A percentile compares a stretch with the other conserved stretches of the same genome.
Evolutionary conservation across 2,888 invertebrate genomes (phyloP).

Genomic region (Dyspetes luteomarginatus): DNA sequence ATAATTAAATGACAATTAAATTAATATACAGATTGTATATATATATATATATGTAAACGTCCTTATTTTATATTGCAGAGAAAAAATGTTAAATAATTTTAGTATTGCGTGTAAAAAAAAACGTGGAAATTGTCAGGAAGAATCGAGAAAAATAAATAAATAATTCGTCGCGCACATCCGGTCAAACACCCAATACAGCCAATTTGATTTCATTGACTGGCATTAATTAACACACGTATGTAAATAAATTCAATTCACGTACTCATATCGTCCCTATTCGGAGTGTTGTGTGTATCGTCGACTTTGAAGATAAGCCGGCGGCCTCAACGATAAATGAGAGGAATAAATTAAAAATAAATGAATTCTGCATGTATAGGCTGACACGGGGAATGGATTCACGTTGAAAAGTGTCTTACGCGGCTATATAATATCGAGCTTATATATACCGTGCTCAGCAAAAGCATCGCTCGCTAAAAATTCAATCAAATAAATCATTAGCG

Average conservation of each 20-base stretch:
- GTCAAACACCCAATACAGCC: slow-evolving; percentile 8
- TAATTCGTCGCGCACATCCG: neutral
- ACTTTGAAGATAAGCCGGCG: slow-evolving; percentile 65
- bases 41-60: too few relatives aligned
- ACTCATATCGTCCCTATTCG: slow-evolving; percentile 7
- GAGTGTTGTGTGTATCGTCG: slow-evolving; percentile 42
- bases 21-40: too few relatives aligned
- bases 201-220: slow-evolving; percentile 34
- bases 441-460: slow-evolving; percentile 17
- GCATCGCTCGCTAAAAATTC: slow-evolving; percentile 65
- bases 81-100: too few relatives aligned
- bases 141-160: slow-evolving; percentile 1
- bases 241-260: slow-evolving; percentile 59
- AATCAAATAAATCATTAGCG: slow-evolving; percentile 70
- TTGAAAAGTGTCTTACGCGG: neutral
- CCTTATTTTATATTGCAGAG: too few relatives aligned
- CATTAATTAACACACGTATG: slow-evolving; percentile 6
- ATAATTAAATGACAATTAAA: too few relatives aligned
- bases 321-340: slow-evolving; percentile 51
- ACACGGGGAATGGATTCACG: slow-evolving; percentile 3
- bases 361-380: slow-evolving; percentile 34
- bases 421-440: neutral
- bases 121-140: neutral
- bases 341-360: slow-evolving; percentile 60
- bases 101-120: too few relatives aligned